Evolutionary conservation across 1,140 invertebrate species (phyloP), one percentile per base, ranked within the genome.

Genomic region (Dolichoris vasculosae): DNA sequence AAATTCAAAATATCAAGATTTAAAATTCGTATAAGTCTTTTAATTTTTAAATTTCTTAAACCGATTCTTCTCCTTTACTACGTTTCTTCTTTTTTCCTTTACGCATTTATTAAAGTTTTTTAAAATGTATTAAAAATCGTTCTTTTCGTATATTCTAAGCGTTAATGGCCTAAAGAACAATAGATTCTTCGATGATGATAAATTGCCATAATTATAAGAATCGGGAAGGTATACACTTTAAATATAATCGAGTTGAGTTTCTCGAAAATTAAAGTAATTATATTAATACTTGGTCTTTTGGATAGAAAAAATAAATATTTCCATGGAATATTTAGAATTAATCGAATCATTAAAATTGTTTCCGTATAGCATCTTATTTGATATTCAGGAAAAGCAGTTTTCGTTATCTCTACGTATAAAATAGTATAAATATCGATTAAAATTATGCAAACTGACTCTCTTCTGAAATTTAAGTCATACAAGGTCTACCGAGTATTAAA

Each of bases 361-460:
- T 69, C 9, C 23, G 23, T 43, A 43, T n/a, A 38, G n/a, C 43
- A 43, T 43, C 40, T 73, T 43, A 73, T 73, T 43, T 73, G 20
- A 43, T 73, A 73, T 43, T 26, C 69, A n/a, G 69, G 0, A 43
- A 43, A 43, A 73, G 23, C 17, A 73, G 69, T 73, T 73, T 73
- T 73, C 69, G 38, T 73, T 43, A 73, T 38, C 40, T 40, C 38
- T 40, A 43, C 35, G 9, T 73, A 43, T 73, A n/a, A 73, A 73
- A 43, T 73, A n/a, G 69, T 73, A 43, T 73, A 73, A 43, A 73
- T 73, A 73, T 73, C 40, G 69, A 73, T 73, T 73, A 73, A 73
- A 73, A 73, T 73, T 73, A 73, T 73, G 69, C 69, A 73, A 73
- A 73, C 69, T n/a, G 69, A 73, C 69, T 73, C 38, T 38, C 26